Evolutionary conservation across 2,797 vertebrate genomes (phyloP).

Genomic region (Sebastes minor): DNA sequence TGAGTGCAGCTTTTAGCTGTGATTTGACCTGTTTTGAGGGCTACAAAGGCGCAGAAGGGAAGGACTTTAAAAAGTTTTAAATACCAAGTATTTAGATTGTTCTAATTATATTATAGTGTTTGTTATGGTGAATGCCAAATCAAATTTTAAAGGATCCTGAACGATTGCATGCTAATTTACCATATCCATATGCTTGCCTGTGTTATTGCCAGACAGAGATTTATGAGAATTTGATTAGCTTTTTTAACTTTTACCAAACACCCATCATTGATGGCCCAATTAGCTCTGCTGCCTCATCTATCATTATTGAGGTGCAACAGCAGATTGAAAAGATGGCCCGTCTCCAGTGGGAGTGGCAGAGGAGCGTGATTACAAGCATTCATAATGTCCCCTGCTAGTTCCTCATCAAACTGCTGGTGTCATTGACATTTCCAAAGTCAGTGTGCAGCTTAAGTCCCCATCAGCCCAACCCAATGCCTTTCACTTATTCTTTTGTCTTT

Average conservation of each 20-base stretch:
- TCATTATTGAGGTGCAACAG: slow-evolving; percentile 38
- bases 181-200: neutral
- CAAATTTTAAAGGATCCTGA: neutral
- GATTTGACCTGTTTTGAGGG: neutral
- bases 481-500: neutral
- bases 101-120: neutral
- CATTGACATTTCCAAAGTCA: slow-evolving; percentile 47
- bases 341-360: slow-evolving; percentile 43
- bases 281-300: slow-evolving; percentile 23
- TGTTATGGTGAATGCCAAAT: neutral
- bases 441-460: neutral
- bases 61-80: neutral
- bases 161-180: neutral
- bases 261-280: slow-evolving; percentile 39
- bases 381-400: slow-evolving; percentile 23
- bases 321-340: slow-evolving; percentile 47
- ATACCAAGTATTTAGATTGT: neutral
- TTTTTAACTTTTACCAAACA: slow-evolving; percentile 18
- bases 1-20: slow-evolving; percentile 8
- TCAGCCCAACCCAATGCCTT: neutral
- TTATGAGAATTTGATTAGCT: slow-evolving; percentile 9
- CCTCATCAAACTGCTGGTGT: slow-evolving; percentile 13
- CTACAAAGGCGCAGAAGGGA: neutral
- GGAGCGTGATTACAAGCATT: slow-evolving; percentile 36
- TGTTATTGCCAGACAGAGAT: slow-evolving; percentile 10